Evolutionary conservation across 2,888 invertebrate genomes (phyloP).

Genomic region (Eupeodes latifasciatus): DNA sequence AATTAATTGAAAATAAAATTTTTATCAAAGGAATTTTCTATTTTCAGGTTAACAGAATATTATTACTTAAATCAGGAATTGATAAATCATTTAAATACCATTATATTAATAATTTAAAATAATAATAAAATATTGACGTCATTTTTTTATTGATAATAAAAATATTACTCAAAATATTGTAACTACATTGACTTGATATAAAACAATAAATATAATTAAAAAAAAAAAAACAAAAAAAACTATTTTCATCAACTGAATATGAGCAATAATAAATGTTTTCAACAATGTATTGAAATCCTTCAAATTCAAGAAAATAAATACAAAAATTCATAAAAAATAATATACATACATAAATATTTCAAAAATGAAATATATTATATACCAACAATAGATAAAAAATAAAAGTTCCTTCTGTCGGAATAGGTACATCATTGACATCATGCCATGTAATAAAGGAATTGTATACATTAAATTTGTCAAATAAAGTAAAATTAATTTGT

Average conservation of each 20-base stretch:
- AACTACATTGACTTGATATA: conserved; percentile 77
- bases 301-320: conserved; percentile 32
- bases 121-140: conserved; percentile 70
- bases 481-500: conserved; percentile 15
- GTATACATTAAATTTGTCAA: not conserved
- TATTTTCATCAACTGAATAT: conserved; percentile 77
- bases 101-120: conserved; percentile 39
- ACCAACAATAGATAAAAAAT: conserved; percentile 47
- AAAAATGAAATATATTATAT: not conserved
- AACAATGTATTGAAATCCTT: conserved; percentile 75
- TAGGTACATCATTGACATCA: conserved; percentile 18
- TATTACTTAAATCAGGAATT: conserved; percentile 80
- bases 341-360: not conserved
- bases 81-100: conserved; percentile 78
- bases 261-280: conserved; percentile 76
- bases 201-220: conserved; percentile 65
- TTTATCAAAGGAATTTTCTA: not conserved
- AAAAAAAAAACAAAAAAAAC: conserved; percentile 63
- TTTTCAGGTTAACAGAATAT: conserved; percentile 73
- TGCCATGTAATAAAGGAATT: not conserved
- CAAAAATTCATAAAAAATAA: not conserved
- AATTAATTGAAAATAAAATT: conserved; percentile 10
- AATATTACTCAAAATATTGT: conserved; percentile 66
- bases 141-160: conserved; percentile 79
- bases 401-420: conserved; percentile 62